phyloP scores from a whole-genome alignment of 2,797 vertebrate species.

The Cyclopterus lumpus region DNA sequence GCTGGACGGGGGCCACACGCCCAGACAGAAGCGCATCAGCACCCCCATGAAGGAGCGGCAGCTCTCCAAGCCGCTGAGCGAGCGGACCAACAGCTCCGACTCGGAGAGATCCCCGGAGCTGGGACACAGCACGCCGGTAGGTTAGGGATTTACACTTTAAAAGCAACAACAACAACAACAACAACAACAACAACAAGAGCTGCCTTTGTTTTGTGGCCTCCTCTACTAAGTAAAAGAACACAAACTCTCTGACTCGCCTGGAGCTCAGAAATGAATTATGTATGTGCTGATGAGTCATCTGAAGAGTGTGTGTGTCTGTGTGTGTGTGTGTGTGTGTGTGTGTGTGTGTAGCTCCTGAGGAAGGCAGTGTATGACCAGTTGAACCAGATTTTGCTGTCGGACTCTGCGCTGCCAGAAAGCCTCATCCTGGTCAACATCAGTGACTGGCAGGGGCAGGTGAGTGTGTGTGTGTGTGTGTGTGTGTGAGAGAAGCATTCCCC shows the following conservation, averaged over 20 bases:
- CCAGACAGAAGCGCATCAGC: conserved; percentile 89
- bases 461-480: conserved; percentile 1
- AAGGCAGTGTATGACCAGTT: conserved; percentile 96
- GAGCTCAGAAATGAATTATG: conserved; percentile 74
- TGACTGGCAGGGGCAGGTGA: conserved; percentile 98
- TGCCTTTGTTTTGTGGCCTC: conserved; percentile 29
- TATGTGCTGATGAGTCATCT: conserved; percentile 71
- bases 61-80: conserved; percentile 91
- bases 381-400: conserved; percentile 94
- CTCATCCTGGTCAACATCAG: conserved; percentile 92
- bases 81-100: conserved; percentile 95
- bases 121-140: conserved; percentile 90
- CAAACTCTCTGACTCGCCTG: conserved; percentile 45
- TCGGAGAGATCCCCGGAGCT: conserved; percentile 93
- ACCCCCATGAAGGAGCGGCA: conserved; percentile 93
- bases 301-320: conserved; percentile 30
- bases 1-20: conserved; percentile 87
- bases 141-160: no score
- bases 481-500: not conserved
- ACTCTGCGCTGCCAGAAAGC: conserved; percentile 92
- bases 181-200: no score
- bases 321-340: conserved; percentile 28
- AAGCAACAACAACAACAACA: no score
- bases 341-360: conserved; percentile 86
- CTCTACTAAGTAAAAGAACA: conserved; percentile 54